A percentile compares a stretch with the other conserved stretches of the same genome.
Conservation (phyloP, 2,113 vertebrate species). For the Lepus europaeus region DNA sequence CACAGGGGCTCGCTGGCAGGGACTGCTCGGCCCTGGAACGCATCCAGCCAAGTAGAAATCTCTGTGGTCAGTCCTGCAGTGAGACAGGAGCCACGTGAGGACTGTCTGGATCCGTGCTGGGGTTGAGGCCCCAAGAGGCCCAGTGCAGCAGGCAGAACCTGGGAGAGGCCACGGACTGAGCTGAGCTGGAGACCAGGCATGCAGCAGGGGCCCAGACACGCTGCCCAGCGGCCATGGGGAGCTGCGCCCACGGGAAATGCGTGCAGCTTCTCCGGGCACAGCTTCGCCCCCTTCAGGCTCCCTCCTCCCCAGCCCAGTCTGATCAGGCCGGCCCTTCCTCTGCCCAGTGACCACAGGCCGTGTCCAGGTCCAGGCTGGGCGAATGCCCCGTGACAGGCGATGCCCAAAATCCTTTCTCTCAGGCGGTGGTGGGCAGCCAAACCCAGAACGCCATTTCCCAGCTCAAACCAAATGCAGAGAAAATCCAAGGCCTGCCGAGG, state of each 20-base stretch:
- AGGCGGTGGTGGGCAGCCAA: not conserved
- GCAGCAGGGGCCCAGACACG: too few relatives aligned
- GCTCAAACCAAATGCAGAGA: rapidly evolving
- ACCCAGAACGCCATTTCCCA: too few relatives aligned
- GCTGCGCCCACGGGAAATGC: not conserved
- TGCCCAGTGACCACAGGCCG: not conserved
- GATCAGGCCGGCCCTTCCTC: too few relatives aligned
- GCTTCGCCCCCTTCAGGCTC: not conserved
- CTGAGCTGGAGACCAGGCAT: not conserved
- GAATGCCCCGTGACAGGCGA: not conserved
- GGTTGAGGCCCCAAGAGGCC: not conserved
- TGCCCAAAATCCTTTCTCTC: too few relatives aligned
- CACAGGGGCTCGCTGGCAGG: not conserved
- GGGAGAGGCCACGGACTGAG: not conserved
- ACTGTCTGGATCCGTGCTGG: not conserved
- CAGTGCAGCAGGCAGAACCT: too few relatives aligned
- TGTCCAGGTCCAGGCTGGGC: not conserved
- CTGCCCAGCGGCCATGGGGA: not conserved
- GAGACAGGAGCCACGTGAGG: not conserved
- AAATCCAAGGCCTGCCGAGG: rapidly evolving
- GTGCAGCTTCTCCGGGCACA: not conserved
- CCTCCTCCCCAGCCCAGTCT: not conserved
- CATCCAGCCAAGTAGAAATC: not conserved
- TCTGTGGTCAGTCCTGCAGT: too few relatives aligned
- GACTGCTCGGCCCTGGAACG: not conserved